Percentiles rank a stretch among this genome's conserved stretches.
These are phyloP conservation scores for Zhengitettix transpicula DNA, from an alignment of 2,888 invertebrate species.

Conservation along the genomic window DNA sequence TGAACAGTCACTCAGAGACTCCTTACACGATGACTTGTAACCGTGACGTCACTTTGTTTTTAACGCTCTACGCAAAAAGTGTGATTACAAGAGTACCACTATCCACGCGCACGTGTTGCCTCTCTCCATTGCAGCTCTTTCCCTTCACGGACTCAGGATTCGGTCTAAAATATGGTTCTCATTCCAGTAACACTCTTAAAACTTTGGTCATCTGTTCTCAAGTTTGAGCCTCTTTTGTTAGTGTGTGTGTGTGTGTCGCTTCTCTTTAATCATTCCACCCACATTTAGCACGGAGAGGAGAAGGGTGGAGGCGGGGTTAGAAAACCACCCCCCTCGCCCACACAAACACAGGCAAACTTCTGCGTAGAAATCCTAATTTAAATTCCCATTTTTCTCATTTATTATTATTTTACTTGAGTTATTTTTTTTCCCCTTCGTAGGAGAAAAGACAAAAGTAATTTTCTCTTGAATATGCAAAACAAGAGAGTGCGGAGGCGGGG, in stretches of 20 bases:
- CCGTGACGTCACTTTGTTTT: no score
- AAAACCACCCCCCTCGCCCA: no score
- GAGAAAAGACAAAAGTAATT: not conserved
- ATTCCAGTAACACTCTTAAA: conserved; percentile 10
- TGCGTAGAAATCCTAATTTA: conserved; percentile 12
- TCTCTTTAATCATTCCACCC: conserved; percentile 6
- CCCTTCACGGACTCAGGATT: not conserved
- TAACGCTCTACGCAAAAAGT: no score
- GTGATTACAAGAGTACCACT: no score
- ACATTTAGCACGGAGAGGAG: conserved; percentile 7
- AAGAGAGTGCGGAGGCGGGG: not conserved
- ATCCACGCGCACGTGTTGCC: not conserved
- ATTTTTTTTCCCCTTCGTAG: not conserved
- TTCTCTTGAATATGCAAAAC: not conserved
- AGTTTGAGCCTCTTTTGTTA: conserved; percentile 3
- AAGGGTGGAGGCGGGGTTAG: no score
- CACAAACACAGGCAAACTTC: conserved; percentile 4
- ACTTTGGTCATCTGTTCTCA: conserved; percentile 12
- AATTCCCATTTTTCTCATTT: conserved; percentile 11
- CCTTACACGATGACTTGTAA: no score
- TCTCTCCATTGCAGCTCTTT: not conserved
- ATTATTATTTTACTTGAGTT: conserved; percentile 4
- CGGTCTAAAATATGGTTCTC: conserved; percentile 11
- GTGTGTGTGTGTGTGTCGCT: conserved; percentile 2
- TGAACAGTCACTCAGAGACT: no score